phyloP scores from a whole-genome alignment of 2,888 invertebrate genomes.

The Oegoconia quadripuncta region DNA sequence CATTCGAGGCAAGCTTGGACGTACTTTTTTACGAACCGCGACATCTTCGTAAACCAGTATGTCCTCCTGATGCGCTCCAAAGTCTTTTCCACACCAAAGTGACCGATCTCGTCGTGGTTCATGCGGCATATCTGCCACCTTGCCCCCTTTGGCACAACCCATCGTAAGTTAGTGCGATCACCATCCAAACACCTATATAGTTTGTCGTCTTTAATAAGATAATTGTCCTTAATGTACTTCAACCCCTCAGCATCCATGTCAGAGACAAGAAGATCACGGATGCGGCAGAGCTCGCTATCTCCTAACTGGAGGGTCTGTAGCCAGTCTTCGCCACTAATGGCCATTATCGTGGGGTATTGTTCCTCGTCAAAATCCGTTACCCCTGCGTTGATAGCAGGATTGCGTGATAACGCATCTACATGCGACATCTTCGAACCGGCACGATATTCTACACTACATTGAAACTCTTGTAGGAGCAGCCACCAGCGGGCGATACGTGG shows the following conservation, averaged over 20 bases:
- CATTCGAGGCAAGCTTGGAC: constrained; percentile 38
- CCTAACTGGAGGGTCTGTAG: constrained; percentile 14
- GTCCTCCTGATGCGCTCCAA: constrained; percentile 28
- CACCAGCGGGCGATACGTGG: constrained; percentile 18
- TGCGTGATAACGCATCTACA: constrained; percentile 15
- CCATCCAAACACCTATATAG: constrained; percentile 11
- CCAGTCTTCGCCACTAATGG: constrained; percentile 10
- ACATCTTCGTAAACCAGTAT: constrained; percentile 53
- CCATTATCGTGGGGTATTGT: constrained; percentile 2
- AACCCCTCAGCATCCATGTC: constrained; percentile 9
- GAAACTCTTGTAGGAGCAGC: constrained; percentile 16
- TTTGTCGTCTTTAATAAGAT: constrained; percentile 11
- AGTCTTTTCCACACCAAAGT: constrained; percentile 41
- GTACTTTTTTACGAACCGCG: too few relatives aligned
- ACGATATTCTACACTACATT: constrained; percentile 14
- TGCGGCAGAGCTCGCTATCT: constrained; percentile 8
- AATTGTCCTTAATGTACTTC: constrained; percentile 11
- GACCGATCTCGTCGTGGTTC: constrained; percentile 43
- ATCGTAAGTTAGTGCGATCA: constrained; percentile 17
- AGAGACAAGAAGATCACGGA: constrained; percentile 8
- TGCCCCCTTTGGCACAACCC: constrained; percentile 33
- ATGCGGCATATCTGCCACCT: constrained; percentile 29
- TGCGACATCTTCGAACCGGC: constrained; percentile 15
- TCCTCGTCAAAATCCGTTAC: neutral
- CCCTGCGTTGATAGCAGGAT: constrained; percentile 6